Base-by-base conservation (phyloP, 2,888 invertebrate genomes). In the Megalurothrips usitatus region DNA sequence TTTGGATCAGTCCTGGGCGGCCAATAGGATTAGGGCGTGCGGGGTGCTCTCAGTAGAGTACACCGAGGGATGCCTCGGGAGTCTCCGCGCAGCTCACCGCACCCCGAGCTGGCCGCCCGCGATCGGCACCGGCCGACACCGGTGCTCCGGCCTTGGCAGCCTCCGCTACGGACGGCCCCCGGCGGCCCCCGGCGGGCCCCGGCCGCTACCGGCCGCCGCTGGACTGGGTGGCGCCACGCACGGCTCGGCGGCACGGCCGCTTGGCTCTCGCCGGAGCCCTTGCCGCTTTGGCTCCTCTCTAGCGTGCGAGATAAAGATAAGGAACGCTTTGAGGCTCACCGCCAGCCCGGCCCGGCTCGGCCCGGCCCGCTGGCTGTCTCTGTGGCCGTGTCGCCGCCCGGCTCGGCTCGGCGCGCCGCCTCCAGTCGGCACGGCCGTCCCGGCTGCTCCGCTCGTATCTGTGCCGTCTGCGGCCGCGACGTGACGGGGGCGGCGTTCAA, bases 261-360 rank as follows among this genome's bases (percentile, higher is more conserved):
- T 43, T 43, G 34, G 34, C 34, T 43, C 34, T 43, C 6, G 34
- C 34, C 34, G 34, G 34, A 43, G 34, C 34, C 6, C 34, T 43
- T 43, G 34, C 34, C 34, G 34, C 34, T 43, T 75, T 85, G 88
- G 84, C 68, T 75, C 68, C 68, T 75, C 26, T 75, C 68, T 75
- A 75, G 68, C 68, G 68, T 26, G 68, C 68, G 68, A 75, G 68
- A 75, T 75, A 75, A 75, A 75, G 68, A 75, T 75, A 75, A 75
- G 68, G 26, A 58, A 12, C 68, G 68, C 68, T 75, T 75, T 75
- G 68, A 75, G 68, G 26, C 68, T 23, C 23, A 12, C 68, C 23
- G 26, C 68, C 68, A 10, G 68, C n/a, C 68, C 68, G 68, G 23
- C 68, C 23, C 26, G 12, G n/a, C 23, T n/a, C 63, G 63, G 9